phyloP scores from a whole-genome alignment of 2,113 vertebrate genomes.

The Onychostoma macrolepis region DNA sequence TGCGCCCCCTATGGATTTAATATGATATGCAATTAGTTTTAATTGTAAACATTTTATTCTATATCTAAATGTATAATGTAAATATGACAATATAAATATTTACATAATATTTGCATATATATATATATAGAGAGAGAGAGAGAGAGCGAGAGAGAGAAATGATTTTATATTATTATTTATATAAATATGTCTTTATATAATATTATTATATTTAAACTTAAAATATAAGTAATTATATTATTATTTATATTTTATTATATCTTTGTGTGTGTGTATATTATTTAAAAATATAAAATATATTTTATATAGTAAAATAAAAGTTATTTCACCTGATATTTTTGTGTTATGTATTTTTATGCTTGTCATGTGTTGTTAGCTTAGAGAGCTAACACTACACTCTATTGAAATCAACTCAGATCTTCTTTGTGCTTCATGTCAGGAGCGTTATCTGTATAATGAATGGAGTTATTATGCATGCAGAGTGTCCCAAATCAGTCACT shows the following conservation, averaged over 20 bases:
- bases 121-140: no score
- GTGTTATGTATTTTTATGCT: neutral
- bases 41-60: neutral
- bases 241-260: no score
- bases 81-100: no score
- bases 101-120: no score
- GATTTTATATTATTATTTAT: no score
- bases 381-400: neutral
- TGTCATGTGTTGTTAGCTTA: neutral
- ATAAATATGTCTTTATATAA: no score
- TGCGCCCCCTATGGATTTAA: neutral
- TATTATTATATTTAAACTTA: no score
- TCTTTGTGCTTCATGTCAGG: neutral
- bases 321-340: neutral
- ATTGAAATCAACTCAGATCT: neutral
- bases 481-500: slow-evolving; percentile 2
- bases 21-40: neutral
- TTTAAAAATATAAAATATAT: no score
- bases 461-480: neutral
- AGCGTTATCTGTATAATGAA: neutral
- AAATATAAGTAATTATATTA: no score
- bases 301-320: neutral
- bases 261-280: no score
- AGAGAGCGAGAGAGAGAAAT: no score
- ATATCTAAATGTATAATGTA: no score